Evolutionary conservation across 2,888 invertebrate genomes (phyloP), one percentile per base, ranked within the genome.

Genomic region (Empis stercorea): DNA sequence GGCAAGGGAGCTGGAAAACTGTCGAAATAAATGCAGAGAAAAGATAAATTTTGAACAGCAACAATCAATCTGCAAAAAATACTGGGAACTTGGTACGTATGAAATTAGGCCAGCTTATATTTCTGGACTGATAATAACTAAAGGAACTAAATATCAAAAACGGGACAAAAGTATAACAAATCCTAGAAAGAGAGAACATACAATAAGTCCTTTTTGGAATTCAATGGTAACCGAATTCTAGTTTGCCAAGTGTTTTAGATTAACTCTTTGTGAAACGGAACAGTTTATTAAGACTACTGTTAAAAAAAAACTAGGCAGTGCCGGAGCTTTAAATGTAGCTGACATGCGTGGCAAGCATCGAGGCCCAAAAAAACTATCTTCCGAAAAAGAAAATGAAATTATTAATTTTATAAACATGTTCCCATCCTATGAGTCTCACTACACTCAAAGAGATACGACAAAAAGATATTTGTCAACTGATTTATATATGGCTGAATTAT

Each of bases 391-490:
- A 38, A 38, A 38, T 14, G 11, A 16, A 10, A 38, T 38, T 38
- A 15, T 7, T 15, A 11, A 38, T 38, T 17, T 16, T 38, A 38
- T 38, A 15, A 38, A 38, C 15, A 38, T n/a, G 3, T 16, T 38
- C 16, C 36, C 36, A 36, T n/a, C 15, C 9, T 36, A 36, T 17
- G 14, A 14, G 37, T 15, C 15, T 9, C 15, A 15, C 17, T 15
- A 38, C 17, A 16, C 9, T 13, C 10, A 45, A 43, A 44, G 47
- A 43, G 36, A 50, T 34, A 47, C 17, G 13, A 7, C 42, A 13
- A 16, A 16, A 11, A 49, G 39, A 44, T 49, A 49, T 45, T 44
- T 49, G 13, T 34, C 45, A 3, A 43, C 43, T 32, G 17, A 14
- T 20, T 16, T 47, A 27, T 43, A 45, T 3, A 32, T 45, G 14